Evolutionary conservation across 2,797 vertebrate species (phyloP).

Genomic region (Enteromius radiatus): DNA sequence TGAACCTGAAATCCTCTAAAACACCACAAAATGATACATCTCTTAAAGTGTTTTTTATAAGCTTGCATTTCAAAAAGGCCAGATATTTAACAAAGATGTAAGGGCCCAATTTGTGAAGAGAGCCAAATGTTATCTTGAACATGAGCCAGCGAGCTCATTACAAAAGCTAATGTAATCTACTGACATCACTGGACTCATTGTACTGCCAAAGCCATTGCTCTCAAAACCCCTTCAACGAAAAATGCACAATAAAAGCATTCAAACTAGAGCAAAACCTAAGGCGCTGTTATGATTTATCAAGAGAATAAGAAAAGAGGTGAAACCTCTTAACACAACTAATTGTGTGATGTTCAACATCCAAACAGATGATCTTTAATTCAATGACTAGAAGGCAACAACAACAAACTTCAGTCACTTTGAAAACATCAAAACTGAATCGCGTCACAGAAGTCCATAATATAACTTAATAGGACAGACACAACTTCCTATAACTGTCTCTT

Average conservation of each 20-base stretch:
- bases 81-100: constrained; percentile 39
- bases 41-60: neutral
- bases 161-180: constrained; percentile 38
- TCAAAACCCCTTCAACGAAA: constrained; percentile 19
- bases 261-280: constrained; percentile 50
- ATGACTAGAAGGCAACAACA: constrained; percentile 18
- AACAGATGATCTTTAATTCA: constrained; percentile 39
- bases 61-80: constrained; percentile 18
- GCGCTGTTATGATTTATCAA: constrained; percentile 51
- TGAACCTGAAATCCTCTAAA: neutral
- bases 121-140: constrained; percentile 35
- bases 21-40: constrained; percentile 16
- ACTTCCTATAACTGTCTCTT: constrained; percentile 1
- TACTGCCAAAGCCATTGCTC: neutral
- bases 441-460: neutral
- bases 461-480: constrained; percentile 14
- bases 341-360: constrained; percentile 24
- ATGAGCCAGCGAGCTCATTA: constrained; percentile 36
- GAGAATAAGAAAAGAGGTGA: constrained; percentile 38
- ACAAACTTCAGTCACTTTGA: constrained; percentile 27
- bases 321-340: constrained; percentile 46
- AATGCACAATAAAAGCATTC: constrained; percentile 11
- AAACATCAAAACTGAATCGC: neutral
- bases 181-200: constrained; percentile 31
- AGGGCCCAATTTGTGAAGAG: constrained; percentile 24